Base-by-base conservation (phyloP, 2,113 vertebrate species). In the Butorides virescens region DNA sequence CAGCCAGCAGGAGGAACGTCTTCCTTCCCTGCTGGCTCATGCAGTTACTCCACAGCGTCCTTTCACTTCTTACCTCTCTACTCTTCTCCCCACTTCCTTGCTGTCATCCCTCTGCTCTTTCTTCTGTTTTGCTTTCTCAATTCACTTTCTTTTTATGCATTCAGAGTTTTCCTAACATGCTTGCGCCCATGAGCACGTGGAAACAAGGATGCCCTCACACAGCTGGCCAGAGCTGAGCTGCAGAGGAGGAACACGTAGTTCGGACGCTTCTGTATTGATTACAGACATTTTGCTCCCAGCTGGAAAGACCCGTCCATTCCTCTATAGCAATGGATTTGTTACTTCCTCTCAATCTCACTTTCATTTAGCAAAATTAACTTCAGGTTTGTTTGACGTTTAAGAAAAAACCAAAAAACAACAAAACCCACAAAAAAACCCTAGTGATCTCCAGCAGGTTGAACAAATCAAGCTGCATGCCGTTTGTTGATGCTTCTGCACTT, bases 301-400 rank as follows among this genome's bases (percentile, higher is more conserved):
- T 59, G 32, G 36, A 74, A 93, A 79, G 19, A 76, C 47, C 18
- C n/a, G 61, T 34, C 44, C 26, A 21, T 52, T 70, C 68, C 30
- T 73, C 30, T 67, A 11, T 10, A 29, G 9, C 17, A 85, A 50
- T 27, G 20, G 25, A n/a, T 59, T 84, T 20, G 1, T 34, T 50
- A 36, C 32, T 52, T 53, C 50, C 36, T n/a, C 61, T 68, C 52
- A 47, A 8, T 58, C 27, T 73, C 77, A 26, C 32, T 72, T 81
- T 81, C 23, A 36, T 91, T 75, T 66, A 67, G 21, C 53, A 78
- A 95, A 87, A 93, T 62, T 49, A 78, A 87, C 27, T 65, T 66
- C n/a, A 55, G 37, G 26, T 29, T 59, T 63, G 15, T 67, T 63
- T 74, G 29, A 71, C 19, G n/a, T 17, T 62, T 77, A 25, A 6